phyloP scores from a whole-genome alignment of 2,797 vertebrate genomes.

The Caiman crocodilus region DNA sequence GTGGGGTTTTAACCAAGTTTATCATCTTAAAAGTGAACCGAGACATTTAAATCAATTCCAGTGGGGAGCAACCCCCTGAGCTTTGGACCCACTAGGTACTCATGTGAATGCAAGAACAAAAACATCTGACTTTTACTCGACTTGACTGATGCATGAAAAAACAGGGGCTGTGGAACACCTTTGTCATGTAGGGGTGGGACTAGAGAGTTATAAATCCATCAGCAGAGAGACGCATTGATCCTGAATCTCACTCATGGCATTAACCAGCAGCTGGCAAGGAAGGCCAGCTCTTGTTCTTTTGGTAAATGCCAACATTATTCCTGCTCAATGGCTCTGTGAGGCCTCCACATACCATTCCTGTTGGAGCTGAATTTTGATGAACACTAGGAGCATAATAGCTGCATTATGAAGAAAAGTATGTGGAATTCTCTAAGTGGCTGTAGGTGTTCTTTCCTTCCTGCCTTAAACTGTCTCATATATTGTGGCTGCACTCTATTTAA shows the following conservation, averaged over 20 bases:
- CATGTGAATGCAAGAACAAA: no score
- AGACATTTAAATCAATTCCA: not conserved
- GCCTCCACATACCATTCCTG: not conserved
- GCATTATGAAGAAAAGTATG: not conserved
- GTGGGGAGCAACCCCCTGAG: not conserved
- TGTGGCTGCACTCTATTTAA: not conserved
- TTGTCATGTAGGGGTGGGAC: not conserved
- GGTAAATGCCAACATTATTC: constrained; percentile 10
- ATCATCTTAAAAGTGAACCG: no score
- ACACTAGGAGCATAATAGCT: not conserved
- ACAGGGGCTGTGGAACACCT: constrained; percentile 20
- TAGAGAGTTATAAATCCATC: not conserved
- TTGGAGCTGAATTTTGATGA: not conserved
- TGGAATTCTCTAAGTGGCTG: accelerated
- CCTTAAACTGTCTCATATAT: not conserved
- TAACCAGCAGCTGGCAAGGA: not conserved
- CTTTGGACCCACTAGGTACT: not conserved
- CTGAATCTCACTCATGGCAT: not conserved
- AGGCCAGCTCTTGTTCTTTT: not conserved
- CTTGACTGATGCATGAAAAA: constrained; percentile 12
- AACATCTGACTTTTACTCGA: not conserved
- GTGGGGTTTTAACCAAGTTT: no score
- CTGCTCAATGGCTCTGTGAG: not conserved
- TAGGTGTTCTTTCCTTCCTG: not conserved
- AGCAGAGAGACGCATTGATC: constrained; percentile 38